phyloP scores from a whole-genome alignment of 2,113 vertebrate genomes.

The Ovis aries region DNA sequence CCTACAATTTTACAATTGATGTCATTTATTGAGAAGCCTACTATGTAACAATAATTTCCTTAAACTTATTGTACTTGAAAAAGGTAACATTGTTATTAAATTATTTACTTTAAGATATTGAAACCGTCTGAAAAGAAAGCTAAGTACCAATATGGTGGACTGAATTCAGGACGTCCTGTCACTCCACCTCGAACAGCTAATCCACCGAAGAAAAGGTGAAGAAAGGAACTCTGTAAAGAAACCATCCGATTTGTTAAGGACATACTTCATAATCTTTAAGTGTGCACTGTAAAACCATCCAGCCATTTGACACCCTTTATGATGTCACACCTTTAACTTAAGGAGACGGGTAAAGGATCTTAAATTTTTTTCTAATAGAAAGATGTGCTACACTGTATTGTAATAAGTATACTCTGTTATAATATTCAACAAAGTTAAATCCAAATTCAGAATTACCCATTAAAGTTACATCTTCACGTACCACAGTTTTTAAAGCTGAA shows the following conservation, averaged over 20 bases:
- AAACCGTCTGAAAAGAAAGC: conserved; percentile 98
- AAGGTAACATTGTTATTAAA: conserved; percentile 38
- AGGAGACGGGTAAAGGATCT: conserved; percentile 89
- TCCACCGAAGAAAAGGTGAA: conserved; percentile 97
- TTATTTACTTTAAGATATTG: conserved; percentile 84
- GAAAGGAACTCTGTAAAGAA: conserved; percentile 79
- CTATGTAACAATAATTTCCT: neutral
- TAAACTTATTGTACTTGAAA: neutral
- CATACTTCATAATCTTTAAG: conserved; percentile 87
- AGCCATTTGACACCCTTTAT: conserved; percentile 88
- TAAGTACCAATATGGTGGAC: conserved; percentile 94
- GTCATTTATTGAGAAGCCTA: neutral
- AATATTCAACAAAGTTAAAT: conserved; percentile 81
- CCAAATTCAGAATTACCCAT: conserved; percentile 77
- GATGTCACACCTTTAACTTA: conserved; percentile 88
- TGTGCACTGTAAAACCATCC: conserved; percentile 90
- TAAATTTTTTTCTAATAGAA: conserved; percentile 86
- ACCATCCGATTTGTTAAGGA: conserved; percentile 84
- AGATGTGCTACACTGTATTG: conserved; percentile 86
- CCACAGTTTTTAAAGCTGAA: conserved; percentile 83
- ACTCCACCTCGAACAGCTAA: conserved; percentile 94
- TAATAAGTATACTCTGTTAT: conserved; percentile 84
- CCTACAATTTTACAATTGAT: neutral
- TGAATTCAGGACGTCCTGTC: conserved; percentile 93
- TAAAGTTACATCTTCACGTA: conserved; percentile 78